Percentiles rank a stretch among this genome's conserved stretches.
Conservation (phyloP, 1,140 invertebrate species). For the Trachelipus rathkii region DNA sequence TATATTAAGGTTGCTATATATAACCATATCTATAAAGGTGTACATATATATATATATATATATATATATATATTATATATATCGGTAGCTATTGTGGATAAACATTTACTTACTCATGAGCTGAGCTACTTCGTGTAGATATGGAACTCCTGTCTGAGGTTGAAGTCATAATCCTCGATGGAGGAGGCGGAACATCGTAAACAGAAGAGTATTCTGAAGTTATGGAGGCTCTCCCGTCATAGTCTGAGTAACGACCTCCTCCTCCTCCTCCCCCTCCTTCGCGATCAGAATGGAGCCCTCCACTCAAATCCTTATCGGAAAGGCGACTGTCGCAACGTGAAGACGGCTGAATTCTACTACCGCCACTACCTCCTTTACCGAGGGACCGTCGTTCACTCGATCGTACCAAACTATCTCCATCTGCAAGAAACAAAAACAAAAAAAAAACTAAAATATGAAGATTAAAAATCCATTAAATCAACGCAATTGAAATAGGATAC, state of each 20-base stretch:
- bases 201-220: conserved; percentile 41
- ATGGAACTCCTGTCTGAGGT: background rate
- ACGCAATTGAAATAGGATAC: background rate
- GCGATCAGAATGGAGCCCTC: conserved; percentile 17
- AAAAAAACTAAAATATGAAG: background rate
- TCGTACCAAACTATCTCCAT: conserved; percentile 18
- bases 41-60: too few species aligned
- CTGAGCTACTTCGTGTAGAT: conserved; percentile 21
- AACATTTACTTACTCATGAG: conserved; percentile 40
- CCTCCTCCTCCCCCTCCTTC: conserved; percentile 21
- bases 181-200: conserved; percentile 43
- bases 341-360: conserved; percentile 32
- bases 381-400: conserved; percentile 33
- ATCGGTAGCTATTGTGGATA: too few species aligned
- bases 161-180: conserved; percentile 18
- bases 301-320: conserved; percentile 39
- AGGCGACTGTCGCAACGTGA: conserved; percentile 32
- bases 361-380: conserved; percentile 38
- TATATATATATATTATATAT: too few species aligned
- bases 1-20: too few species aligned
- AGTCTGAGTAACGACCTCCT: conserved; percentile 20
- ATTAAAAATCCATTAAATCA: background rate
- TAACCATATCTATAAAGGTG: too few species aligned
- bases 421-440: background rate
- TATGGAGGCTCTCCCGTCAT: conserved; percentile 37